These are phyloP conservation scores for Hemicordylus capensis DNA, from an alignment of 2,113 vertebrate genomes.

Conservation along the genomic window DNA sequence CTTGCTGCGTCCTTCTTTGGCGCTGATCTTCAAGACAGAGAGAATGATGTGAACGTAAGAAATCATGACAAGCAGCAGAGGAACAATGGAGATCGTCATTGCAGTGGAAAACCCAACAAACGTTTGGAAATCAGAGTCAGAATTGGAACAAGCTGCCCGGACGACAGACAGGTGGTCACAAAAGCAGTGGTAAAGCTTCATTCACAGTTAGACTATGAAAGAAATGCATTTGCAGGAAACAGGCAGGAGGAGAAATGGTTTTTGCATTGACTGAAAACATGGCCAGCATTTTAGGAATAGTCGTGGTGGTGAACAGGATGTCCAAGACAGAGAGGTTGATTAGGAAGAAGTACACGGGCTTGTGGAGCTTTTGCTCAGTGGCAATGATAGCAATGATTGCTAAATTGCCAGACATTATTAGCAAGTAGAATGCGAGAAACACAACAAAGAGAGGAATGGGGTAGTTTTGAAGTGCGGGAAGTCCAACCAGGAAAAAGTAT, in stretches of 20 bases:
- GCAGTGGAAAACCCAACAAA: slow-evolving; percentile 42
- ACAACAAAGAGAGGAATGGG: slow-evolving; percentile 33
- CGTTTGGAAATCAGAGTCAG: slow-evolving; percentile 19
- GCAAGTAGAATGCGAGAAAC: slow-evolving; percentile 44
- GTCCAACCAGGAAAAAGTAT: slow-evolving; percentile 42
- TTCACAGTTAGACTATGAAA: slow-evolving; percentile 13
- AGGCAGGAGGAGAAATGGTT: slow-evolving; percentile 32
- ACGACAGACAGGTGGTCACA: slow-evolving; percentile 46
- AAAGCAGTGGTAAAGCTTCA: slow-evolving; percentile 46
- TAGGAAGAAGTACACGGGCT: slow-evolving; percentile 62
- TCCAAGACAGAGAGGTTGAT: slow-evolving; percentile 47
- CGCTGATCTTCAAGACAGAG: slow-evolving; percentile 11
- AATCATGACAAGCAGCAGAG: slow-evolving; percentile 36
- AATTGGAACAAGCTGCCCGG: neutral
- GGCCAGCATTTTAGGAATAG: slow-evolving; percentile 50
- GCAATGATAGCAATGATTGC: slow-evolving; percentile 45
- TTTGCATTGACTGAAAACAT: slow-evolving; percentile 4
- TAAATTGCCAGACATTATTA: slow-evolving; percentile 37
- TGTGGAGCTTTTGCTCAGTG: slow-evolving; percentile 36
- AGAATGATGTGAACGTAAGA: slow-evolving; percentile 26
- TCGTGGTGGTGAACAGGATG: slow-evolving; percentile 43
- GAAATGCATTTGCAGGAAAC: slow-evolving; percentile 60
- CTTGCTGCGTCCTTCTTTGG: slow-evolving; percentile 12
- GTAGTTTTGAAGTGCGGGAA: slow-evolving; percentile 38
- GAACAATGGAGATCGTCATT: slow-evolving; percentile 27